These are phyloP conservation scores for Cichladusa arquata DNA, from an alignment of 2,113 vertebrate genomes.

Conservation along the genomic window DNA sequence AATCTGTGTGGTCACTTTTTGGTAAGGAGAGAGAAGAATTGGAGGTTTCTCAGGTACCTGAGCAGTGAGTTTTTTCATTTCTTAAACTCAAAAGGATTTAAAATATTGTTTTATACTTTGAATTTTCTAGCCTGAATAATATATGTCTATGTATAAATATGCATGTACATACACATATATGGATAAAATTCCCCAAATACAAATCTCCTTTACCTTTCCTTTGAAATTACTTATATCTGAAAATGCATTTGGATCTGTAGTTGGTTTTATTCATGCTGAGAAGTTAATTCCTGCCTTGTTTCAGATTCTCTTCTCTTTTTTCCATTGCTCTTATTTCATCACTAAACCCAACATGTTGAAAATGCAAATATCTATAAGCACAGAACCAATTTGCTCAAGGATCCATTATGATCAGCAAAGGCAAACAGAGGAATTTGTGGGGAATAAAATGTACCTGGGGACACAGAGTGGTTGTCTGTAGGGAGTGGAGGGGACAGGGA, in stretches of 20 bases:
- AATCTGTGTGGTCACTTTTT: not conserved
- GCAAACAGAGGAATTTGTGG: not conserved
- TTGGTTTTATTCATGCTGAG: not conserved
- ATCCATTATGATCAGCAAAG: not conserved
- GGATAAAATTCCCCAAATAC: not conserved
- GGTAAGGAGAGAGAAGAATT: not conserved
- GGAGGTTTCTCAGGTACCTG: not conserved
- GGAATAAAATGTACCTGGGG: not conserved
- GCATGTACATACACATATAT: not conserved
- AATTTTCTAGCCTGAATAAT: not conserved
- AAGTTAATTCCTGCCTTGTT: not conserved
- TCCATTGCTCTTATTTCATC: not conserved
- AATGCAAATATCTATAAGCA: constrained; percentile 10
- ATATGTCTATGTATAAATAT: not conserved
- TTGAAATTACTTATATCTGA: not conserved
- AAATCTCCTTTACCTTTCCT: not conserved
- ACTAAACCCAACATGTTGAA: not conserved
- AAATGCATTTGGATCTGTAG: not conserved
- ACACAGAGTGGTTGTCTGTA: not conserved
- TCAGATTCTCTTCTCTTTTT: not conserved
- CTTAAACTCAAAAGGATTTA: not conserved
- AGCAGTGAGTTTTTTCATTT: not conserved
- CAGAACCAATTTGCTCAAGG: not conserved
- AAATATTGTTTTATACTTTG: not conserved
- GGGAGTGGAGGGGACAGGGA: not conserved